A percentile compares a stretch with the other conserved stretches of the same genome.
Conservation (phyloP, 2,888 invertebrate genomes). For the Tortrix viridana region DNA sequence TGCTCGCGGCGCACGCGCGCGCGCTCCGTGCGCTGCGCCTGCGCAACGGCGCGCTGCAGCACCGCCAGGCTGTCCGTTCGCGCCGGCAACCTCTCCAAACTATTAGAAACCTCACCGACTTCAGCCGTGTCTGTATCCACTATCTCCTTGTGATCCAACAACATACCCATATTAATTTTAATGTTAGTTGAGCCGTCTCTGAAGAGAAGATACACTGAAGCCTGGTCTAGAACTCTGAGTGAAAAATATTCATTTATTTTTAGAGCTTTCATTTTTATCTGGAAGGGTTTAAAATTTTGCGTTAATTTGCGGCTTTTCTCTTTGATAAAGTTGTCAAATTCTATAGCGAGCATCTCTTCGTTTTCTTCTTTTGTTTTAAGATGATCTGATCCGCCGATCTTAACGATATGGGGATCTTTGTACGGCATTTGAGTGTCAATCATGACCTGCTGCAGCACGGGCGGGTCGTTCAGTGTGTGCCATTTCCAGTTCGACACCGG, state of each 20-base stretch:
- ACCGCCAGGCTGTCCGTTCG: conserved; percentile 68
- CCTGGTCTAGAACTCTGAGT: conserved; percentile 71
- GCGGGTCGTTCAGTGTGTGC: conserved; percentile 77
- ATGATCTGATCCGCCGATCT: conserved; percentile 50
- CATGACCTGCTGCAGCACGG: conserved; percentile 76
- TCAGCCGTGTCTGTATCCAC: conserved; percentile 71
- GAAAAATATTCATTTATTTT: conserved; percentile 78
- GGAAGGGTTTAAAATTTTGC: conserved; percentile 72
- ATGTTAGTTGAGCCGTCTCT: conserved; percentile 70
- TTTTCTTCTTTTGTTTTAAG: conserved; percentile 57
- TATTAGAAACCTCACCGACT: conserved; percentile 60
- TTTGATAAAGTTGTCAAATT: conserved; percentile 74
- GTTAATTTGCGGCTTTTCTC: conserved; percentile 71
- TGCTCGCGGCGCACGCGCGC: conserved; percentile 57
- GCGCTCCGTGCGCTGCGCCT: conserved; percentile 62
- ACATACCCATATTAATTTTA: conserved; percentile 77
- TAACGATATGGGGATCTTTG: conserved; percentile 68
- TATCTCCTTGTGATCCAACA: conserved; percentile 79
- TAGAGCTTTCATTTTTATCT: conserved; percentile 76
- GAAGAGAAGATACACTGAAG: conserved; percentile 68
- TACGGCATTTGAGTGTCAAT: conserved; percentile 71
- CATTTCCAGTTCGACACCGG: conserved; percentile 77
- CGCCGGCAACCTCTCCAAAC: conserved; percentile 52
- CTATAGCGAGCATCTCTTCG: conserved; percentile 76
- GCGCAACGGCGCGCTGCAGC: conserved; percentile 62